These are phyloP conservation scores for Ptycholaimellus sp. DNA, from an alignment of 2,888 invertebrate genomes.

Conservation along the genomic window DNA sequence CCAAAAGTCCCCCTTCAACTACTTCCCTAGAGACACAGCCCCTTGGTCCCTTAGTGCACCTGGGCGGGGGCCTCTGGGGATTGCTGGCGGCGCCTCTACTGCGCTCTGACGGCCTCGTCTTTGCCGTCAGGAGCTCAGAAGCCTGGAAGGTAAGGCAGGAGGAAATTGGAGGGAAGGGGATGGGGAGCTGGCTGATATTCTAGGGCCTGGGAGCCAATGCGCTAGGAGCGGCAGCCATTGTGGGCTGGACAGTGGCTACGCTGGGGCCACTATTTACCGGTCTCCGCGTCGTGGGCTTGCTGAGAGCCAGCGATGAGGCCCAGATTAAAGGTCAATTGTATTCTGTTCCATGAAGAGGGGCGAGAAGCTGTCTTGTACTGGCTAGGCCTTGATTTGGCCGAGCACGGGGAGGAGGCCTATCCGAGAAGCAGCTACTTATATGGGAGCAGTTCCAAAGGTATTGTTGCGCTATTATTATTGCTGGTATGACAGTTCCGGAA, in stretches of 20 bases:
- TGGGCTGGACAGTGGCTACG: conserved; percentile 25
- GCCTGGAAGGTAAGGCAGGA: no score
- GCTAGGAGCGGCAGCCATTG: conserved; percentile 25
- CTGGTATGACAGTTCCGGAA: no score
- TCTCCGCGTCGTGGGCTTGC: conserved; percentile 17
- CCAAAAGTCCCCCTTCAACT: background rate
- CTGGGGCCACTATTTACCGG: conserved; percentile 26
- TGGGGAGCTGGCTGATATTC: no score
- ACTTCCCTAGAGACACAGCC: background rate
- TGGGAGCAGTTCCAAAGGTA: no score
- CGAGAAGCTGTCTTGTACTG: no score
- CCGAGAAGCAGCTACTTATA: no score
- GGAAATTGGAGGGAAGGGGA: no score
- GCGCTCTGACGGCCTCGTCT: conserved; percentile 3
- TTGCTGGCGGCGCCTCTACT: conserved; percentile 27
- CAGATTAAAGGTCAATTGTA: conserved; percentile 22
- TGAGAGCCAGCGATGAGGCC: conserved; percentile 17
- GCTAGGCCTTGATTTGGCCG: no score
- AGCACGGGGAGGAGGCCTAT: no score
- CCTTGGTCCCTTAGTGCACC: conserved; percentile 21
- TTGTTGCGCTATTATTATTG: no score
- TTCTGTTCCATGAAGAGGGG: no score
- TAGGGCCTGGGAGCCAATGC: conserved; percentile 26
- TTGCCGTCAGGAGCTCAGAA: no score
- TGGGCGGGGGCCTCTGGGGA: conserved; percentile 31